Evolutionary conservation across 1,140 invertebrate species (phyloP), one percentile per base, ranked within the genome.

Genomic region (Lepidurus arcticus): DNA sequence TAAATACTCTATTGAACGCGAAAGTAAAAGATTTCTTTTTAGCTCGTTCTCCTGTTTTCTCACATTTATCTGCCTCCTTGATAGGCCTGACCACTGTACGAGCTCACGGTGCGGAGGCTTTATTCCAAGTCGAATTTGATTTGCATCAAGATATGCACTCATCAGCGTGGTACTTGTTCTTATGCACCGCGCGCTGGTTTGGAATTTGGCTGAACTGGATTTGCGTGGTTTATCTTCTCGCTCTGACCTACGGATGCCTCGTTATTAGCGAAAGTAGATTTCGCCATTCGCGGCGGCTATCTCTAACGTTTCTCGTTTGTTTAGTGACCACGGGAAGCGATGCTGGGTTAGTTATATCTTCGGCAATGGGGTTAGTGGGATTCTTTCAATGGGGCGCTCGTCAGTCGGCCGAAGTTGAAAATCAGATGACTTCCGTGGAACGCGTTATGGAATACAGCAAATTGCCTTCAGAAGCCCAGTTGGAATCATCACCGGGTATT

Each of bases 121-220:
- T 84, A 53, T 87, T 90, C 78, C 85, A 86, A 80, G 82, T 87
- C 74, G 83, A 84, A 74, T 85, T 85, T 81, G 82, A 84, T 75
- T 44, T 76, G 16, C 81, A 82, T 79, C 82, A 91, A 84, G 90
- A 83, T 65, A 73, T 81, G 24, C 80, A 82, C 80, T 81, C 78
- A 11, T 80, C 82, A n/a, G 85, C 88, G 0, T 90, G 90, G 88
- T 94, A 90, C 82, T 84, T 94, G 73, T 92, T 91, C 77, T 85
- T 96, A 5, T 86, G 90, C 10, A 91, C 92, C 13, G 93, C 90
- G 80, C 88, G 94, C 74, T 93, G 95, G 80, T 94, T 98, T 83
- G 92, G 92, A 0, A 89, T 95, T 45, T 91, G 91, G 86, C 83
- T 98, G 44, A 93, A 95, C 83, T 86, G 91, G 78, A 87, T 94